These are phyloP conservation scores for Cliona cf. orientalis DNA, from an alignment of 37 sponge, comb jelly and placozoan genomes.

Conservation along the genomic window DNA sequence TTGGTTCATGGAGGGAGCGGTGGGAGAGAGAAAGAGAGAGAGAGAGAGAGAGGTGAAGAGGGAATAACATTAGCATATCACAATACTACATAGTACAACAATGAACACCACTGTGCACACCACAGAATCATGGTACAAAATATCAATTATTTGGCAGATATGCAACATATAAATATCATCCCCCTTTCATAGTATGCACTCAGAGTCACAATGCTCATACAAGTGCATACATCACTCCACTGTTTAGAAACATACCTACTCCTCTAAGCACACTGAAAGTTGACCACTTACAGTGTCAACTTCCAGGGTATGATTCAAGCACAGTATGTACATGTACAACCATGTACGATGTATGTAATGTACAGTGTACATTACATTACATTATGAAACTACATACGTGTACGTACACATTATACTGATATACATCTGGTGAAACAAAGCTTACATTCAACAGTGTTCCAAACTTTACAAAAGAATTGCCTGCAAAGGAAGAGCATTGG, in stretches of 20 bases:
- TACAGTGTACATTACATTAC: neutral
- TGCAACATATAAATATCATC: too few relatives aligned
- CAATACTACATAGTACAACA: too few relatives aligned
- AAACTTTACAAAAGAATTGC: conserved; percentile 72
- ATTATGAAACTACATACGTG: neutral
- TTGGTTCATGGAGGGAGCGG: neutral
- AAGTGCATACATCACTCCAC: too few relatives aligned
- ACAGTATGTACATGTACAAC: neutral
- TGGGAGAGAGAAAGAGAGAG: conserved; percentile 1
- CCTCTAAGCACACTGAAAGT: too few relatives aligned
- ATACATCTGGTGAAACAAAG: neutral
- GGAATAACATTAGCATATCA: too few relatives aligned
- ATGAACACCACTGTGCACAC: too few relatives aligned
- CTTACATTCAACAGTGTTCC: conserved; percentile 69
- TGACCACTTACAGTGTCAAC: neutral
- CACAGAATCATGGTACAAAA: too few relatives aligned
- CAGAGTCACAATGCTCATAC: too few relatives aligned
- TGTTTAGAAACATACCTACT: too few relatives aligned
- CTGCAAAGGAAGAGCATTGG: conserved; percentile 13
- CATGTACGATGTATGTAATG: neutral
- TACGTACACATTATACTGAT: neutral
- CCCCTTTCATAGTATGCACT: too few relatives aligned
- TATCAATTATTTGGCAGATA: too few relatives aligned
- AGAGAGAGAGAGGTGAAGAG: too few relatives aligned
- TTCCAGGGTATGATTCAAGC: neutral